Conservation (phyloP, 2,113 vertebrate species). For the Onychostoma macrolepis region DNA sequence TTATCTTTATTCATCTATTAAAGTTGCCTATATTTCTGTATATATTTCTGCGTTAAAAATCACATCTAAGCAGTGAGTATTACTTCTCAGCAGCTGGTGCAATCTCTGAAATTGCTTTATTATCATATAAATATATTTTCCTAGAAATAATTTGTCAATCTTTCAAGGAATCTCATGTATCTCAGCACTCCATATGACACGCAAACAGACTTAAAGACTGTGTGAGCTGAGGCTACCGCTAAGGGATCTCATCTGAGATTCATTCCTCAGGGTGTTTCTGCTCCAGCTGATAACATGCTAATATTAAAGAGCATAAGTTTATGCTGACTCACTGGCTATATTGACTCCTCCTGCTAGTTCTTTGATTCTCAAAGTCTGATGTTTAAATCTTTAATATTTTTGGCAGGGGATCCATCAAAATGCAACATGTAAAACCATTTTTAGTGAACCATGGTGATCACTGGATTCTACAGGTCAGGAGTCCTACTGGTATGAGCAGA, state of each 20-base stretch:
- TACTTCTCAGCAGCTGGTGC: neutral
- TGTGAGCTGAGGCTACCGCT: neutral
- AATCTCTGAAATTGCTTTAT: neutral
- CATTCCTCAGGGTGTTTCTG: neutral
- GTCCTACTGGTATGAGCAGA: neutral
- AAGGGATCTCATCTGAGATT: neutral
- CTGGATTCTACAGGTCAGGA: neutral
- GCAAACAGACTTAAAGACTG: neutral
- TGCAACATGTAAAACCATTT: neutral
- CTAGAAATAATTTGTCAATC: neutral
- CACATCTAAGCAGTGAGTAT: neutral
- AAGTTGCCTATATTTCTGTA: neutral
- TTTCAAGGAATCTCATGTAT: neutral
- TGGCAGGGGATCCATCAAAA: neutral
- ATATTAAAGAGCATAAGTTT: neutral
- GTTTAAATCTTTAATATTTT: neutral
- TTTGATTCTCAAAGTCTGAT: neutral
- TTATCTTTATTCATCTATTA: too few relatives aligned
- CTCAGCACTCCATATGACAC: neutral
- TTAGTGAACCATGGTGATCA: neutral
- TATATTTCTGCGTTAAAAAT: too few relatives aligned
- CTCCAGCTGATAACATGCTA: neutral
- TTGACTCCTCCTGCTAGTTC: neutral
- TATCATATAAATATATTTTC: neutral
- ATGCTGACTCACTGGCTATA: neutral